Conservation (phyloP, 2,113 vertebrate species). For the Pygoscelis adeliae region DNA sequence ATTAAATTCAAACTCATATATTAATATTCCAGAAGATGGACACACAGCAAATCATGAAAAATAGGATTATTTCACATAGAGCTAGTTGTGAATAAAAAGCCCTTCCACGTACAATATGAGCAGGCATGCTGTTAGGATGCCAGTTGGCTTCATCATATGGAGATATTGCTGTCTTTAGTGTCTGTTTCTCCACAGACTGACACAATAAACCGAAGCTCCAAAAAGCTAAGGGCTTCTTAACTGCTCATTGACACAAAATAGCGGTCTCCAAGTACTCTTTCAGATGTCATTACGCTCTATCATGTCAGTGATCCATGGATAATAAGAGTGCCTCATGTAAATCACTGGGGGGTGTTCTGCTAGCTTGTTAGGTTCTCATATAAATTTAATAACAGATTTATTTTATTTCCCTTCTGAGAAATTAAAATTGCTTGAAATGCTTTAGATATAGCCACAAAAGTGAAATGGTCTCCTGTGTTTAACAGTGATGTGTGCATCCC, state of each 20-base stretch:
- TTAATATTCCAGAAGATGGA: conserved; percentile 9
- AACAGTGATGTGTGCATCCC: background rate
- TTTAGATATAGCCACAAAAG: background rate
- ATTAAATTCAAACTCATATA: background rate
- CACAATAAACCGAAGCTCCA: conserved; percentile 35
- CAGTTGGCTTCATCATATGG: conserved; percentile 51
- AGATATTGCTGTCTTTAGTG: conserved; percentile 52
- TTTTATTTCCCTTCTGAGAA: conserved; percentile 38
- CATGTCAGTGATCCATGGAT: conserved; percentile 49
- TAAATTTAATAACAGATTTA: conserved; percentile 54
- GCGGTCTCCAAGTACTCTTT: conserved; percentile 59
- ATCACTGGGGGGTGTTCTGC: conserved; percentile 38
- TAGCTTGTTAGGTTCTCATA: conserved; percentile 44
- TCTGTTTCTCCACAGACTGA: conserved; percentile 54
- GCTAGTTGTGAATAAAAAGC: conserved; percentile 25
- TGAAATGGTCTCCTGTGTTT: background rate
- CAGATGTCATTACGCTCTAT: conserved; percentile 23
- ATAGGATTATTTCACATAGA: conserved; percentile 38
- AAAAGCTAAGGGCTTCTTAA: conserved; percentile 61
- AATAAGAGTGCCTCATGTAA: conserved; percentile 30
- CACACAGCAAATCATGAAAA: background rate
- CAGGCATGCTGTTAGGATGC: conserved; percentile 35
- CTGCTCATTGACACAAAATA: conserved; percentile 56
- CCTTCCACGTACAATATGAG: conserved; percentile 35
- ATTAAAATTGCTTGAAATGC: conserved; percentile 26